Conservation (phyloP, 2,888 invertebrate species). For the Aphodius granarius region DNA sequence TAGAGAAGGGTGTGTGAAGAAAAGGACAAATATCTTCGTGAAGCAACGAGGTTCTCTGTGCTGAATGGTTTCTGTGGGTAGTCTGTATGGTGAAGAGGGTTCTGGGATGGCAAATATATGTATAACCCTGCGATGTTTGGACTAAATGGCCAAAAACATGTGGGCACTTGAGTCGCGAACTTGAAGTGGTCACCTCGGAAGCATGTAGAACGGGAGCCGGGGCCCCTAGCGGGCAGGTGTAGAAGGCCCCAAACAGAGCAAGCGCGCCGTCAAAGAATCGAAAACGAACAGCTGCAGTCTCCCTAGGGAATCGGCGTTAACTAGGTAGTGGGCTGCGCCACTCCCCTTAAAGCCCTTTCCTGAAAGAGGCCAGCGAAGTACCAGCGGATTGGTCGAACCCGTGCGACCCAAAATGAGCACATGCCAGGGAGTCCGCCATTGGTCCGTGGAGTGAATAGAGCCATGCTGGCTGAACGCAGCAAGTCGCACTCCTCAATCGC, state of each 20-base stretch:
- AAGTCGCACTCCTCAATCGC: slow-evolving; percentile 41
- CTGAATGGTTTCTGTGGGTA: neutral
- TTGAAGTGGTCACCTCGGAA: neutral
- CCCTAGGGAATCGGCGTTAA: slow-evolving; percentile 33
- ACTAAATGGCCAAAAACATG: neutral
- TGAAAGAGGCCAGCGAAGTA: slow-evolving; percentile 33
- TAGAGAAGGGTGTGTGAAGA: neutral
- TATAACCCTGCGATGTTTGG: neutral
- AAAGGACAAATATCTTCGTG: neutral
- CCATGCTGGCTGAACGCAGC: slow-evolving; percentile 40
- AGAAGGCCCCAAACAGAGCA: slow-evolving; percentile 46
- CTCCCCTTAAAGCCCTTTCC: slow-evolving; percentile 37
- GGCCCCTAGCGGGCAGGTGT: slow-evolving; percentile 42
- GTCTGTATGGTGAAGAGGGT: neutral
- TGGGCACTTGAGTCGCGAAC: neutral
- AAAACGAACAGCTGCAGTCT: slow-evolving; percentile 38
- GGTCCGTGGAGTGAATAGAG: slow-evolving; percentile 38
- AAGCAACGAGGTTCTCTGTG: neutral
- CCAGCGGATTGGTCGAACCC: slow-evolving; percentile 34
- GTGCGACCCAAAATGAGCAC: slow-evolving; percentile 38
- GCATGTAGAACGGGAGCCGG: neutral
- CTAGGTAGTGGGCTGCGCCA: slow-evolving; percentile 31
- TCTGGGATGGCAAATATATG: neutral
- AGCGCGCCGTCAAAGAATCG: slow-evolving; percentile 38
- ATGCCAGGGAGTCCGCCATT: slow-evolving; percentile 36